These are phyloP conservation scores for Pampusana beccarii DNA, from an alignment of 2,113 vertebrate genomes.

Conservation along the genomic window DNA sequence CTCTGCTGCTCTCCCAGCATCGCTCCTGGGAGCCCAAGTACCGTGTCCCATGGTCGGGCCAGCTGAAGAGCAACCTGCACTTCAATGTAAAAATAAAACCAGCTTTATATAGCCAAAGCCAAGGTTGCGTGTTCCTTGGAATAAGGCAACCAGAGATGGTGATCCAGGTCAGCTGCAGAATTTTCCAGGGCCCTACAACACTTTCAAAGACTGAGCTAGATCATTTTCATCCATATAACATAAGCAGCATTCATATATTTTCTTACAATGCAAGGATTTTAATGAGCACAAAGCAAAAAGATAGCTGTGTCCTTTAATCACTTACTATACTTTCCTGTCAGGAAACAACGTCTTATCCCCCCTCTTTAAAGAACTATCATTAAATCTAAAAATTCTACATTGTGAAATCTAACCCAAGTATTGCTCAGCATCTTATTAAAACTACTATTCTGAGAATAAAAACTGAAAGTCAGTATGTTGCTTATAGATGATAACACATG, in stretches of 20 bases:
- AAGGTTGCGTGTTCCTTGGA: neutral
- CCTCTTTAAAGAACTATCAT: neutral
- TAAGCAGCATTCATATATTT: neutral
- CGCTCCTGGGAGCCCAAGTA: conserved; percentile 45
- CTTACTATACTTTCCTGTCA: neutral
- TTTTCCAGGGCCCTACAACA: neutral
- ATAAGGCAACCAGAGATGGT: neutral
- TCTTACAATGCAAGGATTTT: neutral
- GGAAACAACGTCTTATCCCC: rapidly evolving
- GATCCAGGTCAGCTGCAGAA: neutral
- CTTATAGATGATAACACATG: neutral
- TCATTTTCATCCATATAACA: neutral
- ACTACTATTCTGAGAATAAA: neutral
- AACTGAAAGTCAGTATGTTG: neutral
- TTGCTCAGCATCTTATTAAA: neutral
- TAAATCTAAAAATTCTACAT: neutral
- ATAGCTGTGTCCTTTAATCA: neutral
- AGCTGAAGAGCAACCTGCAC: neutral
- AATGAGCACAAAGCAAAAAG: neutral
- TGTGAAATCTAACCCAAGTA: neutral
- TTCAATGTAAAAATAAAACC: neutral
- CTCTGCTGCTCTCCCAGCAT: neutral
- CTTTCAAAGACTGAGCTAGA: neutral
- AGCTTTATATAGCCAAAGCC: neutral
- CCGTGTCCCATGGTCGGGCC: conserved; percentile 9